These are phyloP conservation scores for Alexandromys fortis DNA, from an alignment of 2,113 vertebrate species.

Conservation along the genomic window DNA sequence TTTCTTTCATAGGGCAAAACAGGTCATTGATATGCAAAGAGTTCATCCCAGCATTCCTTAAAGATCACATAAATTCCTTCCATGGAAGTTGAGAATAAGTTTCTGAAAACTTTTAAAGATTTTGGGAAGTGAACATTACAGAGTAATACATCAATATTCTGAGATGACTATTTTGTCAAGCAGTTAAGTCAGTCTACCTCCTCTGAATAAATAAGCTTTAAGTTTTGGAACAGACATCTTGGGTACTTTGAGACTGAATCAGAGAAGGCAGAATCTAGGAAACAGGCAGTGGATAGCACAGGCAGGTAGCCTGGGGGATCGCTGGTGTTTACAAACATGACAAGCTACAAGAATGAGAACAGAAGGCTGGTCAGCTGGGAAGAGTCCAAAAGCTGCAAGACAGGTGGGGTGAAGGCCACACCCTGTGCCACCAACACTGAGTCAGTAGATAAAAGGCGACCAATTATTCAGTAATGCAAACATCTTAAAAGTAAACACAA, in stretches of 20 bases:
- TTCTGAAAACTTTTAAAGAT: conserved; percentile 35
- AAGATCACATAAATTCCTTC: not conserved
- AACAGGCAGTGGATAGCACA: not conserved
- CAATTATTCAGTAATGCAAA: not conserved
- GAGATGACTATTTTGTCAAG: not conserved
- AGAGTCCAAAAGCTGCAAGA: not conserved
- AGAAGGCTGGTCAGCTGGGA: not conserved
- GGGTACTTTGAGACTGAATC: not conserved
- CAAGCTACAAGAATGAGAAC: not conserved
- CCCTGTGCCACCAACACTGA: not conserved
- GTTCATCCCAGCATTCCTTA: not conserved
- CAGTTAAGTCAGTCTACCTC: conserved; percentile 3
- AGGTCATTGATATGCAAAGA: not conserved
- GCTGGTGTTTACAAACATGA: not conserved
- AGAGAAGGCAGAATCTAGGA: conserved; percentile 27
- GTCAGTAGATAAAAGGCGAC: not conserved
- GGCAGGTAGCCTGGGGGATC: not conserved
- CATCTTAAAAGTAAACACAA: conserved; percentile 37
- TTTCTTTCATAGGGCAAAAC: not conserved
- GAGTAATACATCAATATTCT: not conserved
- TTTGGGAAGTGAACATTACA: conserved; percentile 3
- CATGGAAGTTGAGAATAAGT: not conserved
- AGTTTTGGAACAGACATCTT: conserved; percentile 22
- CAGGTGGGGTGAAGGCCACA: not conserved
- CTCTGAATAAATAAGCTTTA: not conserved